A percentile compares a stretch with the other conserved stretches of the same genome.
Conservation (phyloP, 2,113 vertebrate species). For the Myiozetetes cayanensis region DNA sequence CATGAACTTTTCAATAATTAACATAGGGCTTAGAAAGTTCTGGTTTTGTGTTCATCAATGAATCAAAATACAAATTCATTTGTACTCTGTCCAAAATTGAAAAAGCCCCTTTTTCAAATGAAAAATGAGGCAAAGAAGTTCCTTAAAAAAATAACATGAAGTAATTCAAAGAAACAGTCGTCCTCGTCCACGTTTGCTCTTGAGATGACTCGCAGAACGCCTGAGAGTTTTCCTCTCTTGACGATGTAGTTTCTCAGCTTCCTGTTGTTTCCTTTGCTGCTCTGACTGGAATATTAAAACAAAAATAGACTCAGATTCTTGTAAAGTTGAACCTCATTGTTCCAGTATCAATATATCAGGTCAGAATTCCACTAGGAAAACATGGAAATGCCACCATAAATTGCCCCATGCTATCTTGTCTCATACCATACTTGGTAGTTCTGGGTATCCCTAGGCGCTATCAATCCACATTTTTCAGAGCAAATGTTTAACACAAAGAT, state of each 20-base stretch:
- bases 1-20: background rate
- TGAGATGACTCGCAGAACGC: slow-evolving; percentile 86
- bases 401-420: background rate
- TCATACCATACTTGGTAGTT: background rate
- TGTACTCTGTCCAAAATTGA: background rate
- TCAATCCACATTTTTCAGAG: background rate
- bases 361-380: background rate
- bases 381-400: background rate
- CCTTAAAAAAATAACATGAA: background rate
- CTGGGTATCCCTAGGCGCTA: background rate
- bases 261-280: slow-evolving; percentile 86
- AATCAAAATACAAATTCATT: background rate
- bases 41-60: background rate
- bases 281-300: slow-evolving; percentile 79
- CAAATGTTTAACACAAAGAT: background rate
- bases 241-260: slow-evolving; percentile 86
- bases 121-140: background rate
- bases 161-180: slow-evolving; percentile 56
- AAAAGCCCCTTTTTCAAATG: background rate
- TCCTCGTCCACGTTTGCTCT: slow-evolving; percentile 63
- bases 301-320: slow-evolving; percentile 21
- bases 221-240: slow-evolving; percentile 88
- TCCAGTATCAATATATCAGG: background rate
- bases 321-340: background rate
- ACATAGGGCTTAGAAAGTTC: background rate